Evolutionary conservation across 2,797 vertebrate species (phyloP), one percentile per base, ranked within the genome.

Genomic region (Necrosyrtes monachus): DNA sequence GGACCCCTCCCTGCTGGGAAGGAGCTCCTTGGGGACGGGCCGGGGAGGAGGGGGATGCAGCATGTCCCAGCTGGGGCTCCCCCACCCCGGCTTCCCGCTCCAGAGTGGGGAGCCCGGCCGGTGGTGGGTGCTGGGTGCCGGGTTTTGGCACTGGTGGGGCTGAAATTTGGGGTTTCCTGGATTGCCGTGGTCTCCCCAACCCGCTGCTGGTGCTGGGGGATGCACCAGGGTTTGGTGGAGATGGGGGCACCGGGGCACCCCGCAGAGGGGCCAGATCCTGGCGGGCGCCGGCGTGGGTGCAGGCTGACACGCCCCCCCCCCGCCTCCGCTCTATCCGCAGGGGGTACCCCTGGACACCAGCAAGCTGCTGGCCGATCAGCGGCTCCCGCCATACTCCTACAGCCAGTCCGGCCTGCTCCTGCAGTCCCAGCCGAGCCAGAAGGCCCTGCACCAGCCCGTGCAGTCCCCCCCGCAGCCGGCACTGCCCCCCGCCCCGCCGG

Each of bases 281-380:
- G 24, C 5, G 31, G 56, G 53, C 2, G 8, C 65, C 0, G 14
- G 51, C 51, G 39, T 4, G 68, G 39, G 31, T 9, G 17, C 57
- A 10, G 11, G 12, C 51, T 94, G 70, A 88, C 20, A 13, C 7
- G 28, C 28, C 46, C 13, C 10, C 45, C 45, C 13, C 12, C 16
- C 0, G 39, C 31, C 45, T 56, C 25, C 28, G 8, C 35, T 94
- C 39, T 60, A 33, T 65, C 87, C 2, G 0, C 98, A 99, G 99
- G 99, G 99, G 24, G 98, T 99, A 45, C 98, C 99, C 50, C 97
- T 99, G 97, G 99, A 99, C 94, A 99, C 99, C 98, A 99, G 99
- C 97, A 98, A 98, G 90, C 98, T 99, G 90, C 97, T 98, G 35
- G 96, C 98, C 89, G 99, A 99, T 93, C 99, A 99, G 97, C 97